Evolutionary conservation across 2,797 vertebrate species (phyloP).

Genomic region (Hapalemur alaotrensis): DNA sequence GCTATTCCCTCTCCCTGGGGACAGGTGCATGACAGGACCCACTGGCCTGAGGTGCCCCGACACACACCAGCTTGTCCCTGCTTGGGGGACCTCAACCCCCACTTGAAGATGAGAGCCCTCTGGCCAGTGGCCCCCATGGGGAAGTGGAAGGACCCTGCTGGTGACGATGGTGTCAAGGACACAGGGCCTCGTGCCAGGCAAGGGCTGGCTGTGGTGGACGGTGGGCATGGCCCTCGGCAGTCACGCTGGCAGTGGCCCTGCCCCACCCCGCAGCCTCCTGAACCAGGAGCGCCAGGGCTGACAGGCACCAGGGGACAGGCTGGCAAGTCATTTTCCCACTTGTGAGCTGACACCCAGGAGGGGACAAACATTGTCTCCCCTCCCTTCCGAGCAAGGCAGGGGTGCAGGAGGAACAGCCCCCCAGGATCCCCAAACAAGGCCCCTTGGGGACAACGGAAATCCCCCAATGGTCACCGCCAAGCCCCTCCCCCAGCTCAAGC

Average conservation of each 20-base stretch:
- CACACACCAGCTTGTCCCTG: background rate
- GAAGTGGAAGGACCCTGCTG: no score
- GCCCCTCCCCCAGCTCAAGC: conserved; percentile 47
- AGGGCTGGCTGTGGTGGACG: accelerated
- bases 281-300: background rate
- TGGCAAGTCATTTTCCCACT: background rate
- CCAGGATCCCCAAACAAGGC: conserved; percentile 65
- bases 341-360: background rate
- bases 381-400: background rate
- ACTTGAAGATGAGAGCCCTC: background rate
- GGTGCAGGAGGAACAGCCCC: background rate
- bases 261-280: accelerated
- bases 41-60: background rate
- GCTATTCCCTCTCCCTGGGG: no score
- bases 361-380: accelerated
- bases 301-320: background rate
- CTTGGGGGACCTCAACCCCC: background rate
- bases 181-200: accelerated
- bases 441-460: conserved; percentile 78
- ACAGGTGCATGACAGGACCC: accelerated
- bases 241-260: accelerated
- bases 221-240: accelerated
- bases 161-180: accelerated
- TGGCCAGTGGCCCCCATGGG: background rate
- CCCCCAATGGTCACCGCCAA: conserved; percentile 80